Evolutionary conservation across 2,113 vertebrate species (phyloP).

Genomic region (Chelonoidis abingdonii): DNA sequence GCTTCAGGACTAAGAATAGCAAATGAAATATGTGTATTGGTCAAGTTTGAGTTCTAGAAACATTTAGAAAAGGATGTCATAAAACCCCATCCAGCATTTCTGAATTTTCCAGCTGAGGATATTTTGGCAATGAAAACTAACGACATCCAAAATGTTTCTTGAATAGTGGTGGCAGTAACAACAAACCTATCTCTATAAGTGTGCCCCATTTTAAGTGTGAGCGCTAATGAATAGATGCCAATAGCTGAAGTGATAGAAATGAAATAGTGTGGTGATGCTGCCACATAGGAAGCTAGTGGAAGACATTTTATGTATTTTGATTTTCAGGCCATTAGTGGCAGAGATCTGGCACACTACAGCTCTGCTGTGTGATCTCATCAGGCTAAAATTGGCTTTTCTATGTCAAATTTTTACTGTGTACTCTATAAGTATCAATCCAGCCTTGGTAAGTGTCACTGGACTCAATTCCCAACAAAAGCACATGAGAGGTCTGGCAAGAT

Average conservation of each 20-base stretch:
- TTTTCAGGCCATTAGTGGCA: background rate
- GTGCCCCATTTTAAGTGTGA: background rate
- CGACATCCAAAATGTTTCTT: background rate
- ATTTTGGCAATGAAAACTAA: conserved; percentile 16
- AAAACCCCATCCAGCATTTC: background rate
- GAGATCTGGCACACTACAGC: background rate
- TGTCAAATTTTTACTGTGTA: background rate
- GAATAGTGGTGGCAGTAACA: background rate
- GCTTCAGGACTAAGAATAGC: background rate
- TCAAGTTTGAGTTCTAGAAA: conserved; percentile 29
- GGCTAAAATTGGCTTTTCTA: background rate
- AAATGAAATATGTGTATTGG: conserved; percentile 18
- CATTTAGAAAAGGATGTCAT: conserved; percentile 24
- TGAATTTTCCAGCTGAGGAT: background rate
- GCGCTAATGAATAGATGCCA: background rate
- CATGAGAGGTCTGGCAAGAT: background rate
- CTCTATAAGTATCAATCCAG: background rate
- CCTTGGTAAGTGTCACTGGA: background rate
- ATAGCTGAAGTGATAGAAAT: background rate
- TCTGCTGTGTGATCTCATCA: background rate
- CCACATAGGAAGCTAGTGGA: background rate
- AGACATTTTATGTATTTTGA: background rate
- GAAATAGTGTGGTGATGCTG: background rate
- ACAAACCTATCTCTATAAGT: background rate
- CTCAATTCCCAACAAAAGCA: background rate